These are phyloP conservation scores for Ormyrus rosae DNA, from an alignment of 2,888 invertebrate species.

Conservation along the genomic window DNA sequence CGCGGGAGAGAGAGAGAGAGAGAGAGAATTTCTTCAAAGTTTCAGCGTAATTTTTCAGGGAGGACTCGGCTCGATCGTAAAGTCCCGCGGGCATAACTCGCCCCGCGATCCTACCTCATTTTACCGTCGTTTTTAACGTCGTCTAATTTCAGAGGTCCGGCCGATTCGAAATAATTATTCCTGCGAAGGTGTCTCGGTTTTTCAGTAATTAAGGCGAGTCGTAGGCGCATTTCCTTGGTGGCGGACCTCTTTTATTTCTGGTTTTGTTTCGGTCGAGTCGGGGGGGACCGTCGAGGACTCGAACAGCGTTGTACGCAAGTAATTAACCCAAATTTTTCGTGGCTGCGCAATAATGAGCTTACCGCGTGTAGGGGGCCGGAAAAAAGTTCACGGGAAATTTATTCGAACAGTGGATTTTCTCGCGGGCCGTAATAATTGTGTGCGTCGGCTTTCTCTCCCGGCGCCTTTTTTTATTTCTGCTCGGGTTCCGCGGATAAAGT, in stretches of 20 bases:
- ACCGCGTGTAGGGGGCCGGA: not conserved
- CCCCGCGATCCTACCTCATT: conserved; percentile 20
- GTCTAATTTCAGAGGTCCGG: too few relatives aligned
- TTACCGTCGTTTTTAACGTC: not conserved
- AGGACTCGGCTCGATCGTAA: conserved; percentile 5
- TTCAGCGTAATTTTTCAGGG: conserved; percentile 28
- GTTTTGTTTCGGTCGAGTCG: not conserved
- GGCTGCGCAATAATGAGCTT: conserved; percentile 34
- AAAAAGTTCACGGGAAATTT: conserved; percentile 18
- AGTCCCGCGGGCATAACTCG: conserved; percentile 32
- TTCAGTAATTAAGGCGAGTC: conserved; percentile 20
- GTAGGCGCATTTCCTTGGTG: not conserved
- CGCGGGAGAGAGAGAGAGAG: not conserved
- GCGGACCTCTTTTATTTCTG: too few relatives aligned
- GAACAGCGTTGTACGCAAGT: conserved; percentile 6
- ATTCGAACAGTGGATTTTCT: not conserved
- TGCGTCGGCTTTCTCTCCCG: too few relatives aligned
- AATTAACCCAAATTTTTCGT: conserved; percentile 48
- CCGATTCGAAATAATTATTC: too few relatives aligned
- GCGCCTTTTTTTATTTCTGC: too few relatives aligned
- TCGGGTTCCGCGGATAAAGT: too few relatives aligned
- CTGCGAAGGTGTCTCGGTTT: not conserved
- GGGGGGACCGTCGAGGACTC: not conserved
- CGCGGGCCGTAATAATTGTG: too few relatives aligned
- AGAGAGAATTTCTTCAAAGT: conserved; percentile 6